These are phyloP conservation scores for Serrognathus titanus DNA, from an alignment of 2,888 invertebrate species.

Conservation along the genomic window DNA sequence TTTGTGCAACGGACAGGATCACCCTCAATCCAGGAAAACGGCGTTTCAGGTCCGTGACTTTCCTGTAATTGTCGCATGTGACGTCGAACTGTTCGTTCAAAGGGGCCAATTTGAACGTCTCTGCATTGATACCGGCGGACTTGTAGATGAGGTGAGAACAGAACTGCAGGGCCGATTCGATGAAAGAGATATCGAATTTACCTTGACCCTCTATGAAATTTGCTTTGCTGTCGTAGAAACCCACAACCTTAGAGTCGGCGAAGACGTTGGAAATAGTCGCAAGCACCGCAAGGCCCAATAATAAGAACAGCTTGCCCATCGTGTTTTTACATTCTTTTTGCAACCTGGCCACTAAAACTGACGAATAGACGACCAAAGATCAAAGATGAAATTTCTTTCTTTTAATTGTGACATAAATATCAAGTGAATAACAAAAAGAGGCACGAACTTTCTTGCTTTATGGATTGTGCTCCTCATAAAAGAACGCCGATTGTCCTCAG, in stretches of 20 bases:
- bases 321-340: conserved; percentile 2
- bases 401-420: too few relatives aligned
- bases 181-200: conserved; percentile 67
- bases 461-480: too few relatives aligned
- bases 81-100: conserved; percentile 71
- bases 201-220: conserved; percentile 71
- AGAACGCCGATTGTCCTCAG: too few relatives aligned
- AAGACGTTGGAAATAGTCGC: conserved; percentile 18
- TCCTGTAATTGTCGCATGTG: conserved; percentile 69
- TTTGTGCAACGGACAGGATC: conserved; percentile 75
- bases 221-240: conserved; percentile 70
- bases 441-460: too few relatives aligned
- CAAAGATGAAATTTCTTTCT: too few relatives aligned
- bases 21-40: conserved; percentile 69
- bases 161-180: conserved; percentile 71
- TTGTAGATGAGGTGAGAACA: conserved; percentile 80
- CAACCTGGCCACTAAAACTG: conserved; percentile 4
- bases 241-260: conserved; percentile 61
- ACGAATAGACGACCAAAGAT: too few relatives aligned
- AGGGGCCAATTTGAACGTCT: conserved; percentile 66
- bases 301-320: conserved; percentile 4
- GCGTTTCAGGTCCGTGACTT: conserved; percentile 66
- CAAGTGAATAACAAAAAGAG: too few relatives aligned
- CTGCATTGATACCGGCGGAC: conserved; percentile 69
- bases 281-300: conserved; percentile 22